Conservation (phyloP, 2,113 vertebrate genomes). For the Cromileptes altivelis region DNA sequence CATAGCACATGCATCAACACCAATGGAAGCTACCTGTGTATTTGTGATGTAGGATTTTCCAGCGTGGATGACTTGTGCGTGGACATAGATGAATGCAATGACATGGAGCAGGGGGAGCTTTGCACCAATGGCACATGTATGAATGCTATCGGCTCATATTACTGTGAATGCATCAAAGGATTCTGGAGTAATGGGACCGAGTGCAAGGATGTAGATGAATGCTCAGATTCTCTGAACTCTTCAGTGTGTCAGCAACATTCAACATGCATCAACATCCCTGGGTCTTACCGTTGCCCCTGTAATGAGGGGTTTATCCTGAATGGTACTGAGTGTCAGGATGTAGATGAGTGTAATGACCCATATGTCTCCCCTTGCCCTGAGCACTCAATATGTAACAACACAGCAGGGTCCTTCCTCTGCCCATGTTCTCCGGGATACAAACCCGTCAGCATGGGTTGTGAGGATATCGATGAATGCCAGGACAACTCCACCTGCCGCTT, state of each 20-base stretch:
- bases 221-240: constrained; percentile 64
- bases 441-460: constrained; percentile 59
- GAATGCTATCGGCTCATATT: constrained; percentile 84
- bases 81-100: constrained; percentile 84
- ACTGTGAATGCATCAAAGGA: constrained; percentile 81
- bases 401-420: constrained; percentile 82
- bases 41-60: constrained; percentile 81
- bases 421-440: constrained; percentile 76
- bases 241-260: constrained; percentile 77
- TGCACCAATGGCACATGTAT: constrained; percentile 82
- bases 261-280: constrained; percentile 80
- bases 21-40: constrained; percentile 78
- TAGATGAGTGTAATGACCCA: constrained; percentile 79
- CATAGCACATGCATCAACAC: constrained; percentile 83
- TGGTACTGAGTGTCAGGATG: constrained; percentile 78
- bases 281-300: constrained; percentile 84
- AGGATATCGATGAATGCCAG: constrained; percentile 83
- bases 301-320: constrained; percentile 77
- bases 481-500: constrained; percentile 72
- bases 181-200: constrained; percentile 80
- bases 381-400: constrained; percentile 83
- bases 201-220: constrained; percentile 87
- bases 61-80: constrained; percentile 67
- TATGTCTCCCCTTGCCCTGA: constrained; percentile 69
- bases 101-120: constrained; percentile 27